Percentiles rank a stretch among this genome's conserved stretches.
These are phyloP conservation scores for Epirrhoe alternata DNA, from an alignment of 2,888 invertebrate genomes.

Conservation along the genomic window DNA sequence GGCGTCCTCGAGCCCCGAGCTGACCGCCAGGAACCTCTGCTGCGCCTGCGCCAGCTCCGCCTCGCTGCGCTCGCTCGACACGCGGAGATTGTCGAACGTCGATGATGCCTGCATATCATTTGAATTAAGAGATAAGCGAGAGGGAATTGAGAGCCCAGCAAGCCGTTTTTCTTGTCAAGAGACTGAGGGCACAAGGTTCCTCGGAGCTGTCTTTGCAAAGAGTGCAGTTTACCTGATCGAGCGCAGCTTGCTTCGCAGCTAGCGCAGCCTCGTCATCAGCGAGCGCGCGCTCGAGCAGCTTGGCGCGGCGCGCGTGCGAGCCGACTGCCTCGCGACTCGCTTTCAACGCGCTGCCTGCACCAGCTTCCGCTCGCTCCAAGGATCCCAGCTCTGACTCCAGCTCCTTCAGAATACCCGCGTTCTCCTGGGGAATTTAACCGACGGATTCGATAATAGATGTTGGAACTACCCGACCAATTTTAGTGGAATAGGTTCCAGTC, in stretches of 20 bases:
- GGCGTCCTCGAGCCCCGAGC: slow-evolving; percentile 92
- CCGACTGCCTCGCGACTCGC: slow-evolving; percentile 59
- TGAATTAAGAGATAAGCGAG: not conserved
- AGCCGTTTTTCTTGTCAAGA: too few species aligned
- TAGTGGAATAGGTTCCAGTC: too few species aligned
- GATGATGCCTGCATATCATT: slow-evolving; percentile 74
- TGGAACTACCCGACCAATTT: too few species aligned
- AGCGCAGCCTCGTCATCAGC: slow-evolving; percentile 42
- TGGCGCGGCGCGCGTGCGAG: slow-evolving; percentile 87
- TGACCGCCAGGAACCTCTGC: slow-evolving; percentile 92
- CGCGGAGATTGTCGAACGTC: slow-evolving; percentile 88
- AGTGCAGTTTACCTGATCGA: slow-evolving; percentile 24
- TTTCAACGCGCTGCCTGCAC: slow-evolving; percentile 86
- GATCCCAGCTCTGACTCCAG: slow-evolving; percentile 87
- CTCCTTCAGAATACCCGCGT: slow-evolving; percentile 86
- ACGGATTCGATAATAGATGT: too few species aligned
- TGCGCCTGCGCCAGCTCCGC: slow-evolving; percentile 90
- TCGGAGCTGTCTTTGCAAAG: not conserved
- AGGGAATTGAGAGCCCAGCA: too few species aligned
- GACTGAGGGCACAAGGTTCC: too few species aligned
- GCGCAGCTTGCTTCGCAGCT: slow-evolving; percentile 28
- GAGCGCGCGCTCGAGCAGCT: slow-evolving; percentile 87
- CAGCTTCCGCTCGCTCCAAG: slow-evolving; percentile 88
- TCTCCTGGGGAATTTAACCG: slow-evolving; percentile 82
- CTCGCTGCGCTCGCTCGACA: slow-evolving; percentile 87